Evolutionary conservation across 2,888 invertebrate genomes (phyloP), one percentile per base, ranked within the genome.

Genomic region (Hipparchia semele): DNA sequence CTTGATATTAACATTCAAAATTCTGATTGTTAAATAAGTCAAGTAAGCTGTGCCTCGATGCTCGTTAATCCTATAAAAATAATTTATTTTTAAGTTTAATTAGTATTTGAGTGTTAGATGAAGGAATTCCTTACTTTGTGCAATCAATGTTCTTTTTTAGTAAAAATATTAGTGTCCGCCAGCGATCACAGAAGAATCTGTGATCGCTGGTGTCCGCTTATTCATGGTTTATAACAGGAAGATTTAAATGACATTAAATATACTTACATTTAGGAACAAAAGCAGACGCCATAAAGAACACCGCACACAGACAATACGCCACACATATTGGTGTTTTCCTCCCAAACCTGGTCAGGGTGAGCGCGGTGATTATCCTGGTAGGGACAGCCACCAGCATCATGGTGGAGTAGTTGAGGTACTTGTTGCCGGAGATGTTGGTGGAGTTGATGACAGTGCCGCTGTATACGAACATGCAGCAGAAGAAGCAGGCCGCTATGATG

Each of bases 391-490:
- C 95, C 49, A 96, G 85, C 61, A 95, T 89, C 68, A 96, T 94
- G 56, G 95, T 88, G 2, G 97, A 96, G 86, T 96, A 97, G 90
- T 97, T 97, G 45, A 96, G 82, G 86, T 97, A 97, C 83, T 96
- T 96, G 87, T 97, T 95, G 23, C 97, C 97, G 58, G 95, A 95
- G 66, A 98, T 90, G 33, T 95, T 94, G n/a, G 96, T 96, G 0
- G 97, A 96, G 90, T 97, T 96, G 76, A 97, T 90, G 56, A 96
- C 96, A 67, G 97, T 90, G 0, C 97, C 97, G 81, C 96, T 97
- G 87, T 96, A 97, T 10, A 97, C 96, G 79, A 97, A 96, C 9
- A 96, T 95, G 83, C 95, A 96, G 70, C 97, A 96, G 74, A 97
- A 94, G 95, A 97, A 97, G 84, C 96, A 96, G 74, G 82, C 87